phyloP scores from a whole-genome alignment of 2,797 vertebrate species.

The Rachycentron canadum region DNA sequence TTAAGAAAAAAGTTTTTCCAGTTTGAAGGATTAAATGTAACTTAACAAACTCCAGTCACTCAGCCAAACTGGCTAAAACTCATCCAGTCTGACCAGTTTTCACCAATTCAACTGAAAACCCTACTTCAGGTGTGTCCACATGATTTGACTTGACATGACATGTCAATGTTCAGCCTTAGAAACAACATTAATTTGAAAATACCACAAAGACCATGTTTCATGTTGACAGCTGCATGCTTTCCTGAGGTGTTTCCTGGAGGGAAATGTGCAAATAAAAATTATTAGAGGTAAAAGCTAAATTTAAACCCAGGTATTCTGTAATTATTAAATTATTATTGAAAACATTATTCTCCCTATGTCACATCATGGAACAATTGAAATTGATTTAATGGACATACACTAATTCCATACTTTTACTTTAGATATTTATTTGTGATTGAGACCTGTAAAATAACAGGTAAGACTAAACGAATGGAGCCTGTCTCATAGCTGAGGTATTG shows the following conservation, averaged over 20 bases:
- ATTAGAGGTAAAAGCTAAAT: neutral
- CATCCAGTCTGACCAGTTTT: too few relatives aligned
- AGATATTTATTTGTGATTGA: too few relatives aligned
- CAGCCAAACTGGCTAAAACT: too few relatives aligned
- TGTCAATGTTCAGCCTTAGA: neutral
- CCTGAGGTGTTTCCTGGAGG: neutral
- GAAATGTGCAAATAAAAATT: too few relatives aligned
- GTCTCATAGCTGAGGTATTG: constrained; percentile 1
- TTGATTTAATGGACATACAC: neutral
- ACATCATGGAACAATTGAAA: too few relatives aligned
- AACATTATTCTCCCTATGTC: neutral
- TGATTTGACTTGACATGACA: too few relatives aligned
- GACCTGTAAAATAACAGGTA: neutral
- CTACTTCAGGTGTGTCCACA: too few relatives aligned
- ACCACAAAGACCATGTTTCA: neutral
- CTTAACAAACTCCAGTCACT: neutral
- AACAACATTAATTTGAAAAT: neutral
- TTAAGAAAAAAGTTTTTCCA: neutral
- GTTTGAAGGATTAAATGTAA: constrained; percentile 4
- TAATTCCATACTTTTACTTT: neutral
- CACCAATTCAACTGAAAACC: too few relatives aligned
- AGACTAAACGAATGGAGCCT: neutral
- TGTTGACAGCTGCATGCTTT: neutral
- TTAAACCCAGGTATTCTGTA: neutral
- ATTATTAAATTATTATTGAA: neutral